phyloP scores from a whole-genome alignment of 2,113 vertebrate genomes.

The Trematomus loennbergii region DNA sequence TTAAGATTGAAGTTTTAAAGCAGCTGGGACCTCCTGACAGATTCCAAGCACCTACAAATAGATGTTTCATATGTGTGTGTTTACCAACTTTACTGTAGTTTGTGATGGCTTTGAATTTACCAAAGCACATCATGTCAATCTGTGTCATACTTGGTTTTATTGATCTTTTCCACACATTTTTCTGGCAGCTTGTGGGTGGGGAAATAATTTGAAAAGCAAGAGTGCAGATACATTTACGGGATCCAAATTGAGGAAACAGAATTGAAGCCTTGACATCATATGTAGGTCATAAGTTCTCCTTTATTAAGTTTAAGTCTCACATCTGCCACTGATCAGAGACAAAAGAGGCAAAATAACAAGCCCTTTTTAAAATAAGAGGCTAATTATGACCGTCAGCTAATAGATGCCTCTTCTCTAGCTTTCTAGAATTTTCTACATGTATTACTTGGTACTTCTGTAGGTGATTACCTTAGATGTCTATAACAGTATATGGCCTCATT shows the following conservation, averaged over 20 bases:
- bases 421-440: slow-evolving; percentile 33
- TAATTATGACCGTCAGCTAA: slow-evolving; percentile 32
- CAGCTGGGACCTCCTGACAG: slow-evolving; percentile 83
- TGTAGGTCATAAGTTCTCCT: slow-evolving; percentile 73
- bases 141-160: slow-evolving; percentile 70
- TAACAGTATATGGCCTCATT: slow-evolving; percentile 58
- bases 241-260: slow-evolving; percentile 64
- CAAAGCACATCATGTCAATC: slow-evolving; percentile 82
- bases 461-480: slow-evolving; percentile 55
- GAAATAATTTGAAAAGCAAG: slow-evolving; percentile 63
- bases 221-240: slow-evolving; percentile 59
- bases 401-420: slow-evolving; percentile 11
- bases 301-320: slow-evolving; percentile 54
- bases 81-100: slow-evolving; percentile 80
- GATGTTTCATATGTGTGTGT: slow-evolving; percentile 80
- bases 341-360: slow-evolving; percentile 32
- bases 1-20: slow-evolving; percentile 83
- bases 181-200: slow-evolving; percentile 71
- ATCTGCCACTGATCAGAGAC: slow-evolving; percentile 39
- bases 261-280: slow-evolving; percentile 62
- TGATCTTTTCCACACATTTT: slow-evolving; percentile 68
- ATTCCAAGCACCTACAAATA: slow-evolving; percentile 81
- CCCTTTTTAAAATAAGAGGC: slow-evolving; percentile 10
- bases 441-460: slow-evolving; percentile 26
- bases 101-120: slow-evolving; percentile 75